Base-by-base conservation (phyloP, 1,140 invertebrate species). In the Chironomus tepperi region DNA sequence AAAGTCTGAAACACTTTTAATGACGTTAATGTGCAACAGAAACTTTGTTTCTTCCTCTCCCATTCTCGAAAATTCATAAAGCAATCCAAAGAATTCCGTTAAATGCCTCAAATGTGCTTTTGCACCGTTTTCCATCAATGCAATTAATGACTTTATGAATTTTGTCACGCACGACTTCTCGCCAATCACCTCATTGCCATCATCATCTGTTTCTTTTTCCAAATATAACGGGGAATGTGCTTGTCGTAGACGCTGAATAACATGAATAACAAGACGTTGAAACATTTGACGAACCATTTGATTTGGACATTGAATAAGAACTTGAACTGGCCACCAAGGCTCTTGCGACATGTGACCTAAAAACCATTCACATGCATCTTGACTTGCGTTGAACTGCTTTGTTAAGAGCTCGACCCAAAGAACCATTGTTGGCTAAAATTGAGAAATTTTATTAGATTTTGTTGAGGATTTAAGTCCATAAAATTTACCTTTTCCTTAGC, bases 271-370 rank as follows among this genome's bases (percentile, higher is more conserved):
- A 74, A 98, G 85, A 78, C 95, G 87, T 83, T 96, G 94, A 82
- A 94, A 94, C 92, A 96, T 96, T 84, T 97, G 94, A 73, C 95
- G 86, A 43, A 97, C 93, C 88, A 96, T 95, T 85, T 96, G 94
- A 86, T 96, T 97, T 7, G 95, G 94, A 84, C 96, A 98, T 84
- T 95, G 95, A 79, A 98, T 92, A 79, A 98, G 85, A 76, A 96
- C 95, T 84, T 97, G 94, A 76, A 97, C 90, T 1, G 94, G 93
- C 96, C 96, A 98, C 91, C 94, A 96, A 19, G 93, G 93, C 82
- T 96, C 91, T 74, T 91, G 85, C 0, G 94, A 92, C 95, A 98
- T 96, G 79, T 94, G 91, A 77, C 94, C 91, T 16, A 98, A 83
- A 79, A 98, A 96, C 91, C 95, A 95, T 80, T 96, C 92, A 77